phyloP scores from a whole-genome alignment of 2,113 vertebrate species.

The Mystacornis crossleyi region DNA sequence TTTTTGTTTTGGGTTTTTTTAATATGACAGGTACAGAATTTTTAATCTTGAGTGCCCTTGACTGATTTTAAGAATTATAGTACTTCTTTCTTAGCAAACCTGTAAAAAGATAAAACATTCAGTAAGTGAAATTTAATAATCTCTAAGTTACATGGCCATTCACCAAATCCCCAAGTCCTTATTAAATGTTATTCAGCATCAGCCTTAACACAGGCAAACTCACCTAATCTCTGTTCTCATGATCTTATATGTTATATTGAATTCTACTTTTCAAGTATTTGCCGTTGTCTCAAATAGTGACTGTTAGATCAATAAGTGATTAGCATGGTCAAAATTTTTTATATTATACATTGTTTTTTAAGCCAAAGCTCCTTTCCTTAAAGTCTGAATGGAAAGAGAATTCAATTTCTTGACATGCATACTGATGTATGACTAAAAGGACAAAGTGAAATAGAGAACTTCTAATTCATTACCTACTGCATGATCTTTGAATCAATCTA shows the following conservation, averaged over 20 bases:
- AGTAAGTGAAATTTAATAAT: constrained; percentile 7
- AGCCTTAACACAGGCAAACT: not conserved
- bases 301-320: constrained; percentile 60
- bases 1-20: not conserved
- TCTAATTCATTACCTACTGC: not conserved
- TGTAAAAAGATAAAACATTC: constrained; percentile 18
- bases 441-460: not conserved
- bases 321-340: constrained; percentile 23
- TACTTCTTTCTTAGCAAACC: not conserved
- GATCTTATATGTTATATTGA: not conserved
- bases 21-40: not conserved
- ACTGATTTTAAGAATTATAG: not conserved
- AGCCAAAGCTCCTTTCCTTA: constrained; percentile 27
- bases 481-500: not conserved
- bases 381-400: constrained; percentile 1
- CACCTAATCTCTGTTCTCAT: constrained; percentile 37
- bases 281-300: constrained; percentile 1
- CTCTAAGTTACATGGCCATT: not conserved
- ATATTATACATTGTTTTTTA: constrained; percentile 5
- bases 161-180: not conserved
- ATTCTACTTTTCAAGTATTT: constrained; percentile 31
- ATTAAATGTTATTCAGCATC: not conserved
- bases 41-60: not conserved
- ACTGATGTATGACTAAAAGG: not conserved
- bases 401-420: constrained; percentile 1